phyloP scores from a whole-genome alignment of 2,888 invertebrate species.

The Cerastis leucographa region DNA sequence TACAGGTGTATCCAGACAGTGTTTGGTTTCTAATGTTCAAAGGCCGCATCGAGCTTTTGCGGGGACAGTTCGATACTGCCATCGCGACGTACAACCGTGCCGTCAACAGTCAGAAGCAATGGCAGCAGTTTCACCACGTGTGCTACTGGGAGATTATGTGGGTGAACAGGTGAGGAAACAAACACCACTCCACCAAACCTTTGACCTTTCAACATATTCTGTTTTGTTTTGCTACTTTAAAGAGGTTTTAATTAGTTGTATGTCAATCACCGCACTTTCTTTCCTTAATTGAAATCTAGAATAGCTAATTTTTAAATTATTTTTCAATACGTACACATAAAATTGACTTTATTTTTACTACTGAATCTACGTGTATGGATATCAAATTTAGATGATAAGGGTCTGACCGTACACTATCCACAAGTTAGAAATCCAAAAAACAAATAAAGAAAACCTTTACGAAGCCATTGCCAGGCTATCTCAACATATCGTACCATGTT shows the following conservation, averaged over 20 bases:
- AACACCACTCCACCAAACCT: background rate
- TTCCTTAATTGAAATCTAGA: background rate
- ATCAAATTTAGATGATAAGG: background rate
- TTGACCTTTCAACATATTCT: background rate
- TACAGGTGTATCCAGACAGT: conserved; percentile 93
- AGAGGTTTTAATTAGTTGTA: background rate
- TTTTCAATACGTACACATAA: background rate
- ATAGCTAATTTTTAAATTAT: background rate
- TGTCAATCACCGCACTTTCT: background rate
- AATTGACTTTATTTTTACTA: background rate
- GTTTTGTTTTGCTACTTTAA: background rate
- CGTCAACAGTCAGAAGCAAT: conserved; percentile 95
- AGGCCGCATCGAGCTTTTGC: conserved; percentile 95
- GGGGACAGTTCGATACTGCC: conserved; percentile 93
- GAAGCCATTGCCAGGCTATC: background rate
- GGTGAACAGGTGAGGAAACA: conserved; percentile 93
- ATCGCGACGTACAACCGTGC: conserved; percentile 95
- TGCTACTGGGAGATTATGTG: conserved; percentile 99
- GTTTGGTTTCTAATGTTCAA: conserved; percentile 98
- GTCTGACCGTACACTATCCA: background rate
- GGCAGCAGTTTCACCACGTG: conserved; percentile 97
- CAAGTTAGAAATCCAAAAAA: background rate
- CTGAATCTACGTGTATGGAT: background rate
- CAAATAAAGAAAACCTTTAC: background rate
- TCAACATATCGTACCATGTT: background rate